Conservation (phyloP, 2,888 invertebrate species). For the Ophioninae sp. region DNA sequence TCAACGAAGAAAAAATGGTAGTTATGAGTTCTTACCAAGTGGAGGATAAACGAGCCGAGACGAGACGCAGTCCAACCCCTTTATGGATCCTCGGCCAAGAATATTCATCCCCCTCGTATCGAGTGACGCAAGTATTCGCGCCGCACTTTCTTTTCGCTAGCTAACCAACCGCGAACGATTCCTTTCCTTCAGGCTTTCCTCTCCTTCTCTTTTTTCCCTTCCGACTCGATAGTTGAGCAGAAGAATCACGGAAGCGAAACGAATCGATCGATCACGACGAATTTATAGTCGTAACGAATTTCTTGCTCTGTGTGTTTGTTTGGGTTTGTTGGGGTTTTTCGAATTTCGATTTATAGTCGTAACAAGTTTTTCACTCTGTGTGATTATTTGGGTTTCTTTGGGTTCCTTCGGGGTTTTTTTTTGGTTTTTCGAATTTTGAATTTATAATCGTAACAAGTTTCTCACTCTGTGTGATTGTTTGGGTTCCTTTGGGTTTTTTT, state of each 20-base stretch:
- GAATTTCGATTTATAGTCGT: too few species aligned
- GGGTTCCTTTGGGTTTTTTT: too few species aligned
- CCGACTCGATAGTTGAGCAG: background rate
- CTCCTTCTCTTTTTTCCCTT: background rate
- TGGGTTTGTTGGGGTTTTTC: too few species aligned
- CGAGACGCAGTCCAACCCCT: constrained; percentile 8
- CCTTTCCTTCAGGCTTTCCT: background rate
- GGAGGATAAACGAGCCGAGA: constrained; percentile 6
- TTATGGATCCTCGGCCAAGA: constrained; percentile 43
- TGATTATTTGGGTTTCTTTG: too few species aligned
- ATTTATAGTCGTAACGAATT: background rate
- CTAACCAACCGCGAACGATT: background rate
- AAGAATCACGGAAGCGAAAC: background rate
- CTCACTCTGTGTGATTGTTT: too few species aligned
- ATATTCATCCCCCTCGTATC: constrained; percentile 39
- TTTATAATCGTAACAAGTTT: too few species aligned
- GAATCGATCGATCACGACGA: background rate
- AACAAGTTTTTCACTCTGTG: too few species aligned
- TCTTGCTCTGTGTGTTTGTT: background rate
- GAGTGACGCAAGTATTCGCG: constrained; percentile 51
- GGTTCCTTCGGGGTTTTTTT: too few species aligned
- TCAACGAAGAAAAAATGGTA: background rate
- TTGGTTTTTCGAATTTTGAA: too few species aligned
- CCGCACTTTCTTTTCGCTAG: background rate
- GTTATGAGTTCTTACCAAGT: constrained; percentile 43